Percentiles rank a stretch among this genome's conserved stretches.
Conservation (phyloP, 2,888 invertebrate species). For the Diploptera punctata region DNA sequence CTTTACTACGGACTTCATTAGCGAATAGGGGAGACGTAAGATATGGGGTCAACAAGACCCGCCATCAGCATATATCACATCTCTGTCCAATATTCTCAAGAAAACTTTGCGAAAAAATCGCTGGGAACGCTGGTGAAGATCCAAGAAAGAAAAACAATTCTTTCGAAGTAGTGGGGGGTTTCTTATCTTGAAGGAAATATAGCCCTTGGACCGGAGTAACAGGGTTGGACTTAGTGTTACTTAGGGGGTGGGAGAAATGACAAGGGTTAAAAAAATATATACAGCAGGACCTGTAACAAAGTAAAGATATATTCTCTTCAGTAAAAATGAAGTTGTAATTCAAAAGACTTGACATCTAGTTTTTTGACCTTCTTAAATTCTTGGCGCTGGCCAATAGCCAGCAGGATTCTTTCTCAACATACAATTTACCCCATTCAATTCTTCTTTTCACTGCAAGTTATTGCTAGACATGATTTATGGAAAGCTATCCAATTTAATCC, state of each 20-base stretch:
- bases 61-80: slow-evolving; percentile 2
- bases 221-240: neutral
- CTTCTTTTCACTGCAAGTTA: neutral
- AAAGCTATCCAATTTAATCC: too few relatives aligned
- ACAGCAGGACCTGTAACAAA: neutral
- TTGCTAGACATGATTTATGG: too few relatives aligned
- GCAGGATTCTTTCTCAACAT: too few relatives aligned
- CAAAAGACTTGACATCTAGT: neutral
- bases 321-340: slow-evolving; percentile 26
- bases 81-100: neutral
- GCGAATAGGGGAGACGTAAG: slow-evolving; percentile 2
- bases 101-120: neutral
- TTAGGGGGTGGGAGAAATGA: neutral
- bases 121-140: neutral
- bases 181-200: slow-evolving; percentile 25
- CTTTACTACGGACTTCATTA: slow-evolving; percentile 9
- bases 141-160: slow-evolving; percentile 1
- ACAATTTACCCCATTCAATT: neutral
- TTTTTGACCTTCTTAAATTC: slow-evolving; percentile 1
- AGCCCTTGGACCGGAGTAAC: neutral
- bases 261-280: neutral
- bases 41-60: neutral
- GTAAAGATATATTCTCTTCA: neutral
- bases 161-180: neutral
- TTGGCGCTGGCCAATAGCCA: neutral